Evolutionary conservation across 2,888 invertebrate species (phyloP).

Genomic region (Cybosia mesomella): DNA sequence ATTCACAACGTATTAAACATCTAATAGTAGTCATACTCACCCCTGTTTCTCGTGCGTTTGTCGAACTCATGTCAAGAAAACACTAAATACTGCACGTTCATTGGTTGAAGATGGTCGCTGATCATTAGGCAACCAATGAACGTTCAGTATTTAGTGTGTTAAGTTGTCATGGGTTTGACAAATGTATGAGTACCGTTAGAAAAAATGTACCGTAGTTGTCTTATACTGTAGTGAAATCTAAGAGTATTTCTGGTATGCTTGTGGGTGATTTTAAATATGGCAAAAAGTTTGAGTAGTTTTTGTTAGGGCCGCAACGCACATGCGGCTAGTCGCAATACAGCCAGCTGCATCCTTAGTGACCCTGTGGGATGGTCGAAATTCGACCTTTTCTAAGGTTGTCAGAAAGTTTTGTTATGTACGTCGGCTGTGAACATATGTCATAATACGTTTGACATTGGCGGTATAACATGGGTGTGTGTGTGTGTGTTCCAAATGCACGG

Average conservation of each 20-base stretch:
- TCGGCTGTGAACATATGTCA: too few species aligned
- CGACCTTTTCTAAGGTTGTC: too few species aligned
- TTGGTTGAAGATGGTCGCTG: neutral
- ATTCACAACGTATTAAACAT: neutral
- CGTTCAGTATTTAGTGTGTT: neutral
- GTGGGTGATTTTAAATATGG: neutral
- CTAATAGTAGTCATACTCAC: neutral
- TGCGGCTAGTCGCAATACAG: too few species aligned
- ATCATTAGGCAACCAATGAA: neutral
- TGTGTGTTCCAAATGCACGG: too few species aligned
- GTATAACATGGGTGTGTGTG: too few species aligned
- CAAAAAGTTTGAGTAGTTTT: too few species aligned
- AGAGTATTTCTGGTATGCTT: neutral
- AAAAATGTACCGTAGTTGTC: conserved; percentile 1
- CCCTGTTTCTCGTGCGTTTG: neutral
- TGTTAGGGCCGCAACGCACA: too few species aligned
- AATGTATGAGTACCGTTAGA: neutral
- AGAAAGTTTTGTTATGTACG: too few species aligned
- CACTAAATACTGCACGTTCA: neutral
- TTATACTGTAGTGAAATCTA: neutral
- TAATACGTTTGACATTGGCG: too few species aligned
- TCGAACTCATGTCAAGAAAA: neutral
- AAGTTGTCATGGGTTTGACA: neutral
- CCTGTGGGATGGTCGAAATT: too few species aligned
- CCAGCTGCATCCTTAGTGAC: too few species aligned